Base-by-base conservation (phyloP, 2,113 vertebrate species). In the Myanophis thanlyinensis region DNA sequence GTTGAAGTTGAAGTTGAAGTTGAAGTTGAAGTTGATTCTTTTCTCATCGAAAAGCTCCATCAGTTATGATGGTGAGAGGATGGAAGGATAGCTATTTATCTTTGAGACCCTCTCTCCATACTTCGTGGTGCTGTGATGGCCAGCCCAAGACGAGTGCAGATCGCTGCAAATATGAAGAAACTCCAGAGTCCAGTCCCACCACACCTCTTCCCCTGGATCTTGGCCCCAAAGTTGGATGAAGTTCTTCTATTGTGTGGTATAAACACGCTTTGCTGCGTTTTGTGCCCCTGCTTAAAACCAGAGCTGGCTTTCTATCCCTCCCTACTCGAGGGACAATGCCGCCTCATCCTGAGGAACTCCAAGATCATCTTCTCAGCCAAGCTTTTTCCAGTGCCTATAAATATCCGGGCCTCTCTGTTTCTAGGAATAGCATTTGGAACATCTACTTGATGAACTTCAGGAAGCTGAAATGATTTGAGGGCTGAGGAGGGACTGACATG, bases 381-480 rank as follows among this genome's bases (percentile, higher is more conserved):
- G 20, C 3, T 90, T 88, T 84, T 48, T 49, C 89, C 62, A 91
- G 13, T 3, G 10, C 25, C 52, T 73, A 51, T 91, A 84, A 80
- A 84, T 88, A 87, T 46, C 52, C 62, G 59, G 44, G 40, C 18
- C 44, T 53, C 23, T 92, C 25, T n/a, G 88, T 87, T 87, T 88
- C 89, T 95, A 93, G 93, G 95, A 95, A 95, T 95, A 95, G 88
- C 73, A 48, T 25, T 90, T 25, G 12, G 51, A 93, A 92, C 93
- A 91, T 92, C 86, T 94, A 93, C 93, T 93, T 93, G 88, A 93
- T 87, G n/a, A 86, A 56, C 89, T 95, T 52, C 96, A 94, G 96
- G 96, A 96, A 96, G 87, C 62, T 44, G 88, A 59, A 94, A 93
- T 88, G 92, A 93, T 87, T 47, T 85, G 18, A 13, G n/a, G 91